Conservation (phyloP, 2,113 vertebrate species). For the Rattus norvegicus region DNA sequence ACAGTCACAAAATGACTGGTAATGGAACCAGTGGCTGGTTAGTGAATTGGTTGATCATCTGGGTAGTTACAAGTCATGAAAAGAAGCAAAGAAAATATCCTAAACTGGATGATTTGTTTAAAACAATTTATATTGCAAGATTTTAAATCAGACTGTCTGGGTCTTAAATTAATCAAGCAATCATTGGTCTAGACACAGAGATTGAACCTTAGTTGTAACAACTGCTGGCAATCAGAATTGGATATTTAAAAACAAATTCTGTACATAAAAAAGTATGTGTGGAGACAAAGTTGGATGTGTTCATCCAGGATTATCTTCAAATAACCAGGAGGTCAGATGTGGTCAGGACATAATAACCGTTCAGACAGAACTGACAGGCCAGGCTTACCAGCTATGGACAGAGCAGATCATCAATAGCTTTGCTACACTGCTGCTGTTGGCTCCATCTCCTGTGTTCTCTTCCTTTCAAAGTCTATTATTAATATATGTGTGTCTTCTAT, state of each 20-base stretch:
- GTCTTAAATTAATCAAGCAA: neutral
- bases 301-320: neutral
- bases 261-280: neutral
- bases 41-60: neutral
- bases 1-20: neutral
- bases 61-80: neutral
- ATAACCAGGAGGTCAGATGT: too few relatives aligned
- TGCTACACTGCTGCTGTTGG: neutral
- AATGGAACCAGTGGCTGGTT: neutral
- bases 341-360: too few relatives aligned
- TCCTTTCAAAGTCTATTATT: neutral
- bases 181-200: neutral
- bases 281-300: neutral
- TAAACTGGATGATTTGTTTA: neutral
- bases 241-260: neutral
- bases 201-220: neutral
- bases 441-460: neutral
- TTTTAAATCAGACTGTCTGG: neutral
- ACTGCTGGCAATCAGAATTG: neutral
- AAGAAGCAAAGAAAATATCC: neutral
- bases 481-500: neutral
- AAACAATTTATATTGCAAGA: neutral
- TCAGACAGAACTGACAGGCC: too few relatives aligned
- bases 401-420: neutral
- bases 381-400: fast-evolving